phyloP scores from a whole-genome alignment of 2,797 vertebrate genomes.

The Aulostomus chinensis region DNA sequence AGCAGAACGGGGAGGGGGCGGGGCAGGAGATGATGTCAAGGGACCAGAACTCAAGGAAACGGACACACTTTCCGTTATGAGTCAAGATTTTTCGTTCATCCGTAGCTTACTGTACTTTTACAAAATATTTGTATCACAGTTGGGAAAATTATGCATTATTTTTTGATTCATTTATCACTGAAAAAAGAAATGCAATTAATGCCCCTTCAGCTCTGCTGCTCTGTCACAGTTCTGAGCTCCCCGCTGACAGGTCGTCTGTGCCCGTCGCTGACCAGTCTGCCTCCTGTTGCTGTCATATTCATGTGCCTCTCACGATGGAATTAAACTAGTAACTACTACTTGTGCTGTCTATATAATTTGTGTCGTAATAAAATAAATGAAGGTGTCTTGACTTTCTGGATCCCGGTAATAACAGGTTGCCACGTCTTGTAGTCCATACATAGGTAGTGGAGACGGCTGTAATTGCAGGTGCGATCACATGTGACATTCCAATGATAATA shows the following conservation, averaged over 20 bases:
- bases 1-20: too few species aligned
- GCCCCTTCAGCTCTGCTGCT: neutral
- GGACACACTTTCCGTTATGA: too few species aligned
- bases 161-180: too few species aligned
- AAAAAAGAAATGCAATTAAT: too few species aligned
- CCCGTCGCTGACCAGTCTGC: too few species aligned
- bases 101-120: too few species aligned
- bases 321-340: neutral
- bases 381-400: slow-evolving; percentile 33
- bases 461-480: slow-evolving; percentile 39
- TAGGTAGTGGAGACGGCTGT: slow-evolving; percentile 31
- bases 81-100: too few species aligned
- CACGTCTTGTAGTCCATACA: slow-evolving; percentile 19
- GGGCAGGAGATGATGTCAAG: too few species aligned
- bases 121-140: too few species aligned
- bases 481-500: slow-evolving; percentile 50
- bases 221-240: neutral
- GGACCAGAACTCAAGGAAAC: too few species aligned
- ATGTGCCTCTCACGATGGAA: neutral
- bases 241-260: neutral
- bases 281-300: neutral
- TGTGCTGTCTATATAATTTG: slow-evolving; percentile 29
- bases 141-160: too few species aligned
- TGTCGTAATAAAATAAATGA: slow-evolving; percentile 39
- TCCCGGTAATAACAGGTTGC: slow-evolving; percentile 47